Evolutionary conservation across 2,797 vertebrate genomes (phyloP).

Genomic region (Chrosomus eos): DNA sequence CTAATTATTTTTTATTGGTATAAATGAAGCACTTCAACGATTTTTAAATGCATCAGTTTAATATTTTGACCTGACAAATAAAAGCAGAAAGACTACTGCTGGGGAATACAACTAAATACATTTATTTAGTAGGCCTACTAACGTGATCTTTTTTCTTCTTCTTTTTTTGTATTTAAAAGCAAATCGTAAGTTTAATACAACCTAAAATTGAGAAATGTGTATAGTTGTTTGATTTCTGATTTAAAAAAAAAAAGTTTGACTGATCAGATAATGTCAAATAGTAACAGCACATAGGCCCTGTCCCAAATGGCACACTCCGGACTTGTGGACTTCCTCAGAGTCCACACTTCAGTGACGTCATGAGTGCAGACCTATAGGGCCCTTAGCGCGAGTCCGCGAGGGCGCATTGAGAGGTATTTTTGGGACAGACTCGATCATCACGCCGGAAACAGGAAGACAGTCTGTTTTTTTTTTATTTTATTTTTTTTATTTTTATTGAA

Average conservation of each 20-base stretch:
- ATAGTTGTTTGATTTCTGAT: background rate
- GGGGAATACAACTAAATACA: background rate
- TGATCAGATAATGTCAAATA: background rate
- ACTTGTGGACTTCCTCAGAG: no score
- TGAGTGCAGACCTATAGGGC: no score
- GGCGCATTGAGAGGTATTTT: no score
- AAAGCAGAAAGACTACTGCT: background rate
- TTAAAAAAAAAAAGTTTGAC: background rate
- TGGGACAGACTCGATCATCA: no score
- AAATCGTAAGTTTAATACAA: background rate
- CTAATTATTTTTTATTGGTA: background rate
- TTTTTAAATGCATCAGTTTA: background rate
- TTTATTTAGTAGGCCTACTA: background rate
- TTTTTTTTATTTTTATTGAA: no score
- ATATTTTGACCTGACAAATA: background rate
- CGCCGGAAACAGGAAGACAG: no score
- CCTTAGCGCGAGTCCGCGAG: no score
- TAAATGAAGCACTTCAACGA: background rate
- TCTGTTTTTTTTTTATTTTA: no score
- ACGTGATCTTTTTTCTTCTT: background rate
- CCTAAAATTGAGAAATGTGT: background rate
- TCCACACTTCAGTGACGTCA: no score
- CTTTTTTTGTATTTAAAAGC: background rate
- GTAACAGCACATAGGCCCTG: background rate
- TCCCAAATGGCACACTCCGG: no score